Evolutionary conservation across 2,888 invertebrate species (phyloP), one percentile per base, ranked within the genome.

Genomic region (Drosophila infuscata): DNA sequence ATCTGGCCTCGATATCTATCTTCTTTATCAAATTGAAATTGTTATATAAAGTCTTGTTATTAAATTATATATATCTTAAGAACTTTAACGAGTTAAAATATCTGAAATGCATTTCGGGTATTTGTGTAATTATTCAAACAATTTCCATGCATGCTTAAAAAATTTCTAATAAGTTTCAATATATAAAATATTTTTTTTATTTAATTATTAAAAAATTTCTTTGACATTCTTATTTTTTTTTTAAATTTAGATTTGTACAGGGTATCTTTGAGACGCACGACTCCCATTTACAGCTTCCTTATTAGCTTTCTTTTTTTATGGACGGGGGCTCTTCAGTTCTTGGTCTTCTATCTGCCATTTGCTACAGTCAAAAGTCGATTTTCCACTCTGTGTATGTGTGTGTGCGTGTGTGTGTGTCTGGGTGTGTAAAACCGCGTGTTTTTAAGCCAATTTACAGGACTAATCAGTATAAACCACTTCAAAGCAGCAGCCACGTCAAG

Each of bases 381-480:
- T 32, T 33, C 8, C 32, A n/a, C 46, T 3, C 17, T 7, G 29
- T 36, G 25, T 25, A 2, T 51, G 60, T 57, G 52, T 17, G 5
- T 35, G 15, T 35, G 9, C 33, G n/a, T 57, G 38, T 52, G 25
- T 60, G 61, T 60, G 49, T 70, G 62, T 53, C 58, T 71, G 68
- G 59, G 32, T 57, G 46, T 57, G 41, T 46, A 20, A 70, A 74
- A 77, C 86, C 80, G 65, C 74, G 83, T 76, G 76, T 72, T 80
- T 85, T 90, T 75, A 76, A 81, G 86, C 76, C 78, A 82, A 88
- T 88, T 90, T 74, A 69, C 63, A 76, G 76, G 89, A 80, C 85
- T 88, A 88, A 90, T 88, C 90, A 88, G 83, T 78, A 82, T 78
- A 85, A 85, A 89, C 85, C 89, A 89, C 89, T 87, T 85, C 88